Percentiles rank a stretch among this genome's conserved stretches.
Evolutionary conservation across 2,888 invertebrate species (phyloP).

Genomic region (Xanthostigma xanthostigma): DNA sequence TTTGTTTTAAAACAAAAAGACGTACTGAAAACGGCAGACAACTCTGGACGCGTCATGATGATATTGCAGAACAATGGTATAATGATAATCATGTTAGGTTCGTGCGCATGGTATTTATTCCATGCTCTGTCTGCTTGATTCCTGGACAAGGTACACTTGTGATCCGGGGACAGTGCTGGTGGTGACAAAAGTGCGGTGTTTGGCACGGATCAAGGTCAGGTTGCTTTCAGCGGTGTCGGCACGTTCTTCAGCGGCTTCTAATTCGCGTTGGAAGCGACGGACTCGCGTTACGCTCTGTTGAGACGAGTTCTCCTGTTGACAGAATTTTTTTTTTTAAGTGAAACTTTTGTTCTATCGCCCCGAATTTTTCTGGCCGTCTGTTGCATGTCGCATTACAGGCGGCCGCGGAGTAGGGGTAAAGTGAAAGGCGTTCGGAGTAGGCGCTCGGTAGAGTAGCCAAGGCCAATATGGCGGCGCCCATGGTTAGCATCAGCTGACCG

Average conservation of each 20-base stretch:
- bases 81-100: constrained; percentile 1
- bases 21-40: background rate
- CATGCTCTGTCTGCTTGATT: constrained; percentile 36
- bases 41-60: background rate
- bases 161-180: constrained; percentile 85
- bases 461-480: too few relatives aligned
- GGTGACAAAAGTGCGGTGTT: constrained; percentile 96
- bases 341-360: too few relatives aligned
- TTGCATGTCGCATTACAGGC: too few relatives aligned
- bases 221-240: constrained; percentile 91
- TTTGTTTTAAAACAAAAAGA: too few relatives aligned
- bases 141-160: constrained; percentile 81
- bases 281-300: constrained; percentile 88
- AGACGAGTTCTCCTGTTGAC: constrained; percentile 70
- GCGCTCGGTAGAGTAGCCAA: too few relatives aligned
- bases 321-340: constrained; percentile 9
- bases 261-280: constrained; percentile 94
- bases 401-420: too few relatives aligned
- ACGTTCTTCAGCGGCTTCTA: constrained; percentile 95
- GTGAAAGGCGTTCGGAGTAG: too few relatives aligned
- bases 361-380: too few relatives aligned
- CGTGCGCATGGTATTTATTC: constrained; percentile 19
- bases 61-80: background rate
- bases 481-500: too few relatives aligned
- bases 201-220: constrained; percentile 87